Percentiles rank a stretch among this genome's conserved stretches.
Evolutionary conservation across 2,797 vertebrate species (phyloP).

Genomic region (Sebastes trivittatus): DNA sequence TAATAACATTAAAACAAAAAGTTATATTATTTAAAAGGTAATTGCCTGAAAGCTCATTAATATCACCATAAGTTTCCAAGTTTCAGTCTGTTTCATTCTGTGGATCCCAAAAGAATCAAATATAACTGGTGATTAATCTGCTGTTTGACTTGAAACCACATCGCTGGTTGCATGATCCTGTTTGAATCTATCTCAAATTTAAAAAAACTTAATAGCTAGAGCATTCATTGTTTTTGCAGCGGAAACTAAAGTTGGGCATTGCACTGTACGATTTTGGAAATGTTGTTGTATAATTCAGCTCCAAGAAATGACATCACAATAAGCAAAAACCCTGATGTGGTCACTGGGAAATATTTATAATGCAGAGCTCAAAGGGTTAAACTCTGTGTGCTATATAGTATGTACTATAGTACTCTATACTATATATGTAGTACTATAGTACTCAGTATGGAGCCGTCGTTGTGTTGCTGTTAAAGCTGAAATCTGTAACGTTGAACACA

Average conservation of each 20-base stretch:
- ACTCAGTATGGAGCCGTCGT: neutral
- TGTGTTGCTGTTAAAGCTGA: neutral
- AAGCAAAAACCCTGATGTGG: neutral
- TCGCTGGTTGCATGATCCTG: too few relatives aligned
- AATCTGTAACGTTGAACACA: neutral
- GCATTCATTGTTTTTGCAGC: too few relatives aligned
- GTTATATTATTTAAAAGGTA: neutral
- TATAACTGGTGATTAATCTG: too few relatives aligned
- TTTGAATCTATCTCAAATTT: too few relatives aligned
- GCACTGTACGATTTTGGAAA: too few relatives aligned
- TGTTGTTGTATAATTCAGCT: neutral
- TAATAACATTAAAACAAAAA: neutral
- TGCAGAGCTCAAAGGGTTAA: neutral
- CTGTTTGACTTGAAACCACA: too few relatives aligned
- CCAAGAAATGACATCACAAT: neutral
- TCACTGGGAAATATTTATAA: neutral
- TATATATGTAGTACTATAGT: too few relatives aligned
- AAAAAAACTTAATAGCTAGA: too few relatives aligned
- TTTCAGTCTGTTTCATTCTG: too few relatives aligned
- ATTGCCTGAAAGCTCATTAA: neutral
- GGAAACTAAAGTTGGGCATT: too few relatives aligned
- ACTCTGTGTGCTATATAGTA: neutral
- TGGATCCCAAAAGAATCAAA: too few relatives aligned
- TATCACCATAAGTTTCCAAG: too few relatives aligned
- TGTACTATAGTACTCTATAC: neutral